A percentile compares a stretch with the other conserved stretches of the same genome.
phyloP scores from a whole-genome alignment of 1,140 invertebrate species.

The Pseudomyrmex gracilis region DNA sequence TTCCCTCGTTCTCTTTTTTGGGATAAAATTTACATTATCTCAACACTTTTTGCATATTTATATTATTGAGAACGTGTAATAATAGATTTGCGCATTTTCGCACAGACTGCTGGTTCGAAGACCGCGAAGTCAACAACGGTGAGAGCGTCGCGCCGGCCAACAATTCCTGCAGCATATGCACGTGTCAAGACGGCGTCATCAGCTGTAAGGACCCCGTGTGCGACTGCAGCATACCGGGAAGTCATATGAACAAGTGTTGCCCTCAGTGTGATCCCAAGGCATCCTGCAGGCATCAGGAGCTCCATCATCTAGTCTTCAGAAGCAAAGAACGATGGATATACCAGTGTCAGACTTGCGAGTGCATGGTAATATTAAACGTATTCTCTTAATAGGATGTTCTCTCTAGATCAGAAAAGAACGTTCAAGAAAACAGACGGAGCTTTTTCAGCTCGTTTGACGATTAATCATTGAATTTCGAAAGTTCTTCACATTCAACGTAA shows the following conservation, averaged over 20 bases:
- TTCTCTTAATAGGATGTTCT: too few relatives aligned
- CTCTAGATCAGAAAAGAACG: too few relatives aligned
- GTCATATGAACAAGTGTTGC: constrained; percentile 89
- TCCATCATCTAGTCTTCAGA: constrained; percentile 90
- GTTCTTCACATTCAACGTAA: too few relatives aligned
- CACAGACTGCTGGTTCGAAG: constrained; percentile 88
- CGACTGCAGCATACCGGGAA: constrained; percentile 87
- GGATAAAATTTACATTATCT: too few relatives aligned
- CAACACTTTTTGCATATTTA: too few relatives aligned
- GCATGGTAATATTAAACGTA: constrained; percentile 87
- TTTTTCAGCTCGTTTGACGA: not conserved
- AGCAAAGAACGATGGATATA: constrained; percentile 95
- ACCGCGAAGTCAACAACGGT: constrained; percentile 86
- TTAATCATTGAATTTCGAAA: too few relatives aligned
- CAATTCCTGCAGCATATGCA: constrained; percentile 88
- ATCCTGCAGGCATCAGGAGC: constrained; percentile 92
- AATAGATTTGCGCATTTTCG: not conserved
- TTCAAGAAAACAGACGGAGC: not conserved
- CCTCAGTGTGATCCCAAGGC: constrained; percentile 91
- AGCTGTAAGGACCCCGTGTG: constrained; percentile 88
- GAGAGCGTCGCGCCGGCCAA: constrained; percentile 84
- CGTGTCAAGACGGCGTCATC: constrained; percentile 88
- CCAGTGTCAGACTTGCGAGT: constrained; percentile 96
- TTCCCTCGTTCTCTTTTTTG: constrained; percentile 40
- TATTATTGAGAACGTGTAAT: too few relatives aligned